Evolutionary conservation across 2,113 vertebrate genomes (phyloP).

Genomic region (Calonectris borealis): DNA sequence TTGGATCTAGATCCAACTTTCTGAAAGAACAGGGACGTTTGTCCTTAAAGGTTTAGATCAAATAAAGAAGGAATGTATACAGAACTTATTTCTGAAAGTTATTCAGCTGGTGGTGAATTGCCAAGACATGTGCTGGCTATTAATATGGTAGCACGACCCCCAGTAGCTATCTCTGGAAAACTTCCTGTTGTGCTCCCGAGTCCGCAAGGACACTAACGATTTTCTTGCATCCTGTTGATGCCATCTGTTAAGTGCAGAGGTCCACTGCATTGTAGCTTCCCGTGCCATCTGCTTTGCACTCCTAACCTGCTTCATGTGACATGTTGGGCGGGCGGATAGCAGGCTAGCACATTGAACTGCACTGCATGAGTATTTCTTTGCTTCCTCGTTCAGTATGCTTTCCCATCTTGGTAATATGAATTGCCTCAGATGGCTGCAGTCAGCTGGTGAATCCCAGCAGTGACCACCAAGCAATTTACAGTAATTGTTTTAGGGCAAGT

Average conservation of each 20-base stretch:
- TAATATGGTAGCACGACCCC: neutral
- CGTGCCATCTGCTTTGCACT: neutral
- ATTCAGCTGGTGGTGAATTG: neutral
- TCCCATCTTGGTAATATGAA: neutral
- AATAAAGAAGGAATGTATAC: neutral
- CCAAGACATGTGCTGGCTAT: neutral
- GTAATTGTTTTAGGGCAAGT: neutral
- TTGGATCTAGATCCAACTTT: neutral
- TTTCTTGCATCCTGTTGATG: slow-evolving; percentile 16
- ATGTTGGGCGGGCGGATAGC: rapidly evolving
- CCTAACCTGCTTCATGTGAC: neutral
- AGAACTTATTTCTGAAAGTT: neutral
- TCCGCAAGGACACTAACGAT: neutral
- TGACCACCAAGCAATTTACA: neutral
- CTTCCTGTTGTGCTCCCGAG: neutral
- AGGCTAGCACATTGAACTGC: neutral
- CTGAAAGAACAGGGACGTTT: neutral
- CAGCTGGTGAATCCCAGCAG: neutral
- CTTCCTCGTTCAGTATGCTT: neutral
- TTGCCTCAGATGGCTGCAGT: neutral
- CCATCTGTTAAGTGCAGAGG: slow-evolving; percentile 49
- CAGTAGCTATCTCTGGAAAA: neutral
- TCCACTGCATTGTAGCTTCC: neutral
- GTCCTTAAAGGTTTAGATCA: neutral
- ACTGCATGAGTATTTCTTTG: neutral